phyloP scores from a whole-genome alignment of 2,888 invertebrate genomes.

The Allophyes oxyacanthae region DNA sequence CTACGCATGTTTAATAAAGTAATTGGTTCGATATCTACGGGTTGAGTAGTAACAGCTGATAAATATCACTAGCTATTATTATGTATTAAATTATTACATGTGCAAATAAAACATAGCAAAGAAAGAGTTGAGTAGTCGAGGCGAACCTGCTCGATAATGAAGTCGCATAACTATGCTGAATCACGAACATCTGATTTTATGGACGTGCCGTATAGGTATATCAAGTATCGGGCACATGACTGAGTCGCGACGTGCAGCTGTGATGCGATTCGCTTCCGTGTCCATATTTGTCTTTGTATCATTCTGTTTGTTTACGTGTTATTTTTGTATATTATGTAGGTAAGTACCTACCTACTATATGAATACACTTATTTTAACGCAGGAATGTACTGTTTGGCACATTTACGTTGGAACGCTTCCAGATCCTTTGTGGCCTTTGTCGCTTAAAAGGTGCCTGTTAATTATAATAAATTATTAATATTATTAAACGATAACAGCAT shows the following conservation, averaged over 20 bases:
- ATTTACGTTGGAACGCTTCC: constrained; percentile 24
- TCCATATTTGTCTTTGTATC: constrained; percentile 53
- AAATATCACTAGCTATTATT: constrained; percentile 53
- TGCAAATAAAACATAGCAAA: constrained; percentile 60
- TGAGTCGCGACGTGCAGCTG: constrained; percentile 70
- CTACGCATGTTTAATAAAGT: constrained; percentile 11
- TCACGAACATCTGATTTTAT: constrained; percentile 70
- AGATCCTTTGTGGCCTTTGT: constrained; percentile 8
- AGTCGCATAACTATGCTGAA: constrained; percentile 66
- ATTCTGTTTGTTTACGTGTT: constrained; percentile 22
- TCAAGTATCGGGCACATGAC: constrained; percentile 42
- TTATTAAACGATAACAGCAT: constrained; percentile 14
- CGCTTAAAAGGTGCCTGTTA: constrained; percentile 30
- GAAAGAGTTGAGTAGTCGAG: constrained; percentile 54
- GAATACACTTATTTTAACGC: too few relatives aligned
- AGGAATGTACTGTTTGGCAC: background rate
- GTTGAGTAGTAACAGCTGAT: constrained; percentile 30
- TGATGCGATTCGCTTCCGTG: constrained; percentile 57
- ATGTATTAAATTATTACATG: constrained; percentile 65
- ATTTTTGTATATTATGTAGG: constrained; percentile 8
- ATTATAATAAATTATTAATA: constrained; percentile 18
- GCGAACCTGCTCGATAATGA: constrained; percentile 73
- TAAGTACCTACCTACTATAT: too few relatives aligned
- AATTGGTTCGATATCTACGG: constrained; percentile 11
- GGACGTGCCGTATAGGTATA: constrained; percentile 60